These are phyloP conservation scores for Mobula birostris DNA, from an alignment of 2,113 vertebrate species.

Conservation along the genomic window DNA sequence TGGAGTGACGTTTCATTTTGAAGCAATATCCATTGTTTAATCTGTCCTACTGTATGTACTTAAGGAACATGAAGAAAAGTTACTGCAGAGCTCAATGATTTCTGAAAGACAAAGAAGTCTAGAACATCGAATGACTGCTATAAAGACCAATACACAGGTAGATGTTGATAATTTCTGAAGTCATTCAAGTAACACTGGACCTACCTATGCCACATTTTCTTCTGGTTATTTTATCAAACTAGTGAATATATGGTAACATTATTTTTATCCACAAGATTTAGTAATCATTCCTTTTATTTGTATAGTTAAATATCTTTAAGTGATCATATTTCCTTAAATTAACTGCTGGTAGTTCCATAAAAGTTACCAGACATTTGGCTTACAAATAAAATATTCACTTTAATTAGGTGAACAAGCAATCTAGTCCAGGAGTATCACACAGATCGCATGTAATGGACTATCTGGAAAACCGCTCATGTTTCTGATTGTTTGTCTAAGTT, in stretches of 20 bases:
- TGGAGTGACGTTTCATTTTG: neutral
- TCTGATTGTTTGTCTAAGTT: neutral
- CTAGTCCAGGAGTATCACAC: too few relatives aligned
- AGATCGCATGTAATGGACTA: too few relatives aligned
- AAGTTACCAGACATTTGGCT: too few relatives aligned
- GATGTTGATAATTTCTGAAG: slow-evolving; percentile 32
- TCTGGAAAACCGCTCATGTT: too few relatives aligned
- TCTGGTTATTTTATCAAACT: neutral
- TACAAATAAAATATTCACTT: too few relatives aligned
- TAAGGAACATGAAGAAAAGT: slow-evolving; percentile 85
- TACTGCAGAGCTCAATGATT: slow-evolving; percentile 74
- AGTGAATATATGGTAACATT: neutral
- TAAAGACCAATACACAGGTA: slow-evolving; percentile 83
- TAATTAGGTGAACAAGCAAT: too few relatives aligned
- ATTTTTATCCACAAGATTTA: too few relatives aligned
- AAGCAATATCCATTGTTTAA: neutral
- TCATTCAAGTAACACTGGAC: neutral
- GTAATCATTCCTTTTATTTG: too few relatives aligned
- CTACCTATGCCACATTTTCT: neutral
- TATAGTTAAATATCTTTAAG: too few relatives aligned
- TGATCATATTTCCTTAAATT: too few relatives aligned
- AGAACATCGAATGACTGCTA: slow-evolving; percentile 77
- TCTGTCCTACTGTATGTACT: slow-evolving; percentile 38
- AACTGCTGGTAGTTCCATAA: too few relatives aligned
- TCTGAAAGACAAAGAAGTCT: slow-evolving; percentile 80